These are phyloP conservation scores for Ophioderma brevispina DNA, from an alignment of 35 echinoderm and acorn worm genomes.

Conservation along the genomic window DNA sequence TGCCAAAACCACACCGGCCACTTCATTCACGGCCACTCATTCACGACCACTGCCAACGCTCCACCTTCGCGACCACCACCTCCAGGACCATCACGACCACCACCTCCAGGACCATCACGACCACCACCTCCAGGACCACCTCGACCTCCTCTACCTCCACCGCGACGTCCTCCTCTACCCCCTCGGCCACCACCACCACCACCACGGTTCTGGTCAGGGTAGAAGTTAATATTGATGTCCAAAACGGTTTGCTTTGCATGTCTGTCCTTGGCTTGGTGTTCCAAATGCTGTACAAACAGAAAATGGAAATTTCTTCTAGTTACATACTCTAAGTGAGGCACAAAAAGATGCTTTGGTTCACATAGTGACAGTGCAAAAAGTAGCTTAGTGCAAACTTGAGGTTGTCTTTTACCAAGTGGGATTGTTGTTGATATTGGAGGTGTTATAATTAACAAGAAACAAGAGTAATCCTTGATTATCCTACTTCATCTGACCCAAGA, in stretches of 20 bases:
- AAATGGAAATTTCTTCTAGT: constrained; percentile 5
- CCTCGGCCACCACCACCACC: background rate
- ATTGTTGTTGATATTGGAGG: too few species aligned
- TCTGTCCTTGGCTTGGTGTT: constrained; percentile 55
- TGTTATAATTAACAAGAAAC: too few species aligned
- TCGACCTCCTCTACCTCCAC: constrained; percentile 3
- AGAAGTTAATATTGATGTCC: constrained; percentile 83
- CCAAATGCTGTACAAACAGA: background rate
- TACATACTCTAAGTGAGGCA: too few species aligned
- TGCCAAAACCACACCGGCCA: constrained; percentile 15
- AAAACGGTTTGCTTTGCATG: constrained; percentile 39
- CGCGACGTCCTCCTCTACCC: constrained; percentile 23
- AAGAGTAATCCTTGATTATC: too few species aligned
- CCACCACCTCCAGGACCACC: constrained; percentile 5
- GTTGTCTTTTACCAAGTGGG: too few species aligned
- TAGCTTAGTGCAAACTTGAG: too few species aligned
- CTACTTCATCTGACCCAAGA: too few species aligned
- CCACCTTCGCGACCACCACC: constrained; percentile 31
- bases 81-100: constrained; percentile 2
- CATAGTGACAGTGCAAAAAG: too few species aligned
- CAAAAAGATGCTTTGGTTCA: too few species aligned
- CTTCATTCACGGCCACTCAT: constrained; percentile 28
- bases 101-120: constrained; percentile 27
- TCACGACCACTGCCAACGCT: constrained; percentile 46
- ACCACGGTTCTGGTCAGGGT: constrained; percentile 42